phyloP scores from a whole-genome alignment of 2,797 vertebrate species.

The Amazona finschi region DNA sequence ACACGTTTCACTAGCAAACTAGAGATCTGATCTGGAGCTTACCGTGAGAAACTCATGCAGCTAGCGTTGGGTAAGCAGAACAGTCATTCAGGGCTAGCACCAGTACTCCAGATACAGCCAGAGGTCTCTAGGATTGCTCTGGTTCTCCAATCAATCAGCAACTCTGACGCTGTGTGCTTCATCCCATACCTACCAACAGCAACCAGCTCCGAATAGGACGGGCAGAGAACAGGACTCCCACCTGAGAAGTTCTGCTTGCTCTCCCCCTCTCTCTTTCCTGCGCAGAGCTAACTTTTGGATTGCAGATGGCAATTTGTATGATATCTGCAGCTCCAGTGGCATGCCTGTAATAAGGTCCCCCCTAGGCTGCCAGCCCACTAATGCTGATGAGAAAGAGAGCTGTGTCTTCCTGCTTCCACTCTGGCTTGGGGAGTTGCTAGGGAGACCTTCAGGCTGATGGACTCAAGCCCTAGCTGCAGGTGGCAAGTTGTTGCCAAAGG shows the following conservation, averaged over 20 bases:
- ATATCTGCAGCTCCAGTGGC: neutral
- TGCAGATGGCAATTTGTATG: neutral
- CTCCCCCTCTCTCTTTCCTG: neutral
- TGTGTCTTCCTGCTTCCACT: neutral
- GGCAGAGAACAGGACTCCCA: neutral
- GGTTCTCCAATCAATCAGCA: neutral
- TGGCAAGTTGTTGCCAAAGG: neutral
- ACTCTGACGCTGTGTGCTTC: neutral
- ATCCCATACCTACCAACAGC: neutral
- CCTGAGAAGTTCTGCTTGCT: neutral
- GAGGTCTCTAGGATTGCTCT: neutral
- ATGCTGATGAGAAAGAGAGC: neutral
- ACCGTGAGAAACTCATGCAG: rapidly evolving
- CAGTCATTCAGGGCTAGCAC: neutral
- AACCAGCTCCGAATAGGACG: neutral
- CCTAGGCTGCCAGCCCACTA: neutral
- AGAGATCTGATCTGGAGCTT: neutral
- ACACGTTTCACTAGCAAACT: rapidly evolving
- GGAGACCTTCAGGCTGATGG: neutral
- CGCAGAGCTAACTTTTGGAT: neutral
- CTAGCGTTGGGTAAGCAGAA: neutral
- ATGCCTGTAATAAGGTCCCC: neutral
- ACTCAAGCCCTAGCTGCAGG: neutral
- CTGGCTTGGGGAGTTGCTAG: neutral
- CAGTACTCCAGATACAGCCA: rapidly evolving